These are phyloP conservation scores for Sphaerophoria taeniata DNA, from an alignment of 2,888 invertebrate species.

Conservation along the genomic window DNA sequence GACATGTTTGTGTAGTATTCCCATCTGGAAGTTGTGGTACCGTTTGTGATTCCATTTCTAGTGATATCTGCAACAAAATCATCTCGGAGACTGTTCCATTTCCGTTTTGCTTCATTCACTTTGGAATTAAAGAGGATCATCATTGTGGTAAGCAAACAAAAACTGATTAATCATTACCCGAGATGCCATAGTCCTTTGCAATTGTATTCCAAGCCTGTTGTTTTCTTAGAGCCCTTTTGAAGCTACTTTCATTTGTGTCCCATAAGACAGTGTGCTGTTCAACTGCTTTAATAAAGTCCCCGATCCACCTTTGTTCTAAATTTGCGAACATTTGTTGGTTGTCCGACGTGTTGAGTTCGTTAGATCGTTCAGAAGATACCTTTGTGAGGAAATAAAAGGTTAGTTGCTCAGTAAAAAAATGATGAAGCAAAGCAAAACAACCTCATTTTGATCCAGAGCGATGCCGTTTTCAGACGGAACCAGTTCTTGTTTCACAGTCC, in stretches of 20 bases:
- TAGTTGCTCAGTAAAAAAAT: background rate
- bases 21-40: background rate
- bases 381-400: background rate
- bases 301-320: background rate
- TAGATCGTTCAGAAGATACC: background rate
- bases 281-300: background rate
- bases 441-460: background rate
- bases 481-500: background rate
- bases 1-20: conserved; percentile 1
- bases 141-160: background rate
- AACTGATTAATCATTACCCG: background rate
- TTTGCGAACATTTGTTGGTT: background rate
- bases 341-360: conserved; percentile 1
- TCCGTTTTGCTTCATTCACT: conserved; percentile 18
- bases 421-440: background rate
- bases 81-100: background rate
- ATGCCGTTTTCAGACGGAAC: background rate
- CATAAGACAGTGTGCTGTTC: conserved; percentile 7
- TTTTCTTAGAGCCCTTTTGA: background rate
- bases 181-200: conserved; percentile 10
- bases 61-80: background rate
- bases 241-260: conserved; percentile 1
- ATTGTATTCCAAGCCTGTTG: conserved; percentile 32
- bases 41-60: background rate
- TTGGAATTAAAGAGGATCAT: background rate